Evolutionary conservation across 2,113 vertebrate genomes (phyloP).

Genomic region (Tursiops truncatus): DNA sequence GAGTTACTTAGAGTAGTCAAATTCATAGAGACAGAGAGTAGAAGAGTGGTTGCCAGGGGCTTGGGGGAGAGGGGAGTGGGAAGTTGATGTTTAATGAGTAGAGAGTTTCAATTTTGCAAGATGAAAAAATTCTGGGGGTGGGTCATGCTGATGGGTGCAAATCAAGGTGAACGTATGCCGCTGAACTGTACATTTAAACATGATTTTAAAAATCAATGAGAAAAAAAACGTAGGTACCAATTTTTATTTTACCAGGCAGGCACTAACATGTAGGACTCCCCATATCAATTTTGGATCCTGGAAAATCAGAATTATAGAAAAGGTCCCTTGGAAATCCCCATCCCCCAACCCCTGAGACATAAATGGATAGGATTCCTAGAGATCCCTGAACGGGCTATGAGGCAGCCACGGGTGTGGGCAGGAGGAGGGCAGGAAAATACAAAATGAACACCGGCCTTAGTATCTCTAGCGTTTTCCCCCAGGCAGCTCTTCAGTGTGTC

Average conservation of each 20-base stretch:
- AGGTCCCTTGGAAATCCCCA: background rate
- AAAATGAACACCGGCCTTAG: background rate
- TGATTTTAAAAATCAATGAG: background rate
- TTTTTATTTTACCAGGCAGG: background rate
- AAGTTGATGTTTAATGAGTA: background rate
- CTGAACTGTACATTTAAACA: background rate
- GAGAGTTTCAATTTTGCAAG: background rate
- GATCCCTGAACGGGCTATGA: background rate
- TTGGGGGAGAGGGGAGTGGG: background rate
- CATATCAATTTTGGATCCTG: background rate
- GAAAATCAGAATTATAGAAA: background rate
- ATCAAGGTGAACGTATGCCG: background rate
- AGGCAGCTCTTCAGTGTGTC: background rate
- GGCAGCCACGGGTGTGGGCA: background rate
- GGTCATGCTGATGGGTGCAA: background rate
- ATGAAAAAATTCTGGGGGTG: background rate
- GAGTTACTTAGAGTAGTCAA: background rate
- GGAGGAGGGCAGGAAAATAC: no score
- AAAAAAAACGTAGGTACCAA: background rate
- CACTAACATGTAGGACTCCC: background rate
- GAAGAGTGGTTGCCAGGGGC: background rate
- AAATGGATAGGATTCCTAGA: background rate
- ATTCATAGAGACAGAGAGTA: background rate
- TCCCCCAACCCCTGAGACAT: background rate
- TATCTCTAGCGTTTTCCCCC: background rate